These are phyloP conservation scores for Lingula anatina DNA, from an alignment of 2,888 invertebrate genomes.

Conservation along the genomic window DNA sequence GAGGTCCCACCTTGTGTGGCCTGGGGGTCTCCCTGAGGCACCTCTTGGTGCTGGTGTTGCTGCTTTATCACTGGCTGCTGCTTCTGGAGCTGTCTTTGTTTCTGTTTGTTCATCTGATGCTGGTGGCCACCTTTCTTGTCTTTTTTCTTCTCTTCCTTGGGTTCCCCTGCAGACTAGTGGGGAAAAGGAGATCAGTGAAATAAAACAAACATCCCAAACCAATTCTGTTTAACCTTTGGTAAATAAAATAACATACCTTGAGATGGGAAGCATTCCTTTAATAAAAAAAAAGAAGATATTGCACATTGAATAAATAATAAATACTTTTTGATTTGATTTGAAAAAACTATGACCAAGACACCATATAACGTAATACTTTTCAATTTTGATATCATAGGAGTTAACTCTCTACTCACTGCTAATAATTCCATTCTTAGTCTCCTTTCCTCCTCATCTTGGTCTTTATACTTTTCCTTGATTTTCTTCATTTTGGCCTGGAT, in stretches of 20 bases:
- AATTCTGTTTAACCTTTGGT: not conserved
- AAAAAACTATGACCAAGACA: too few species aligned
- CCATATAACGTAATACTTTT: too few species aligned
- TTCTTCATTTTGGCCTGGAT: constrained; percentile 75
- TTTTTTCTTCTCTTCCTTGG: constrained; percentile 44
- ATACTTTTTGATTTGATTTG: too few species aligned
- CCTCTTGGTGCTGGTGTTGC: too few species aligned
- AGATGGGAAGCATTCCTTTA: too few species aligned
- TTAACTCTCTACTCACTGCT: constrained; percentile 58
- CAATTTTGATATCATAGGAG: too few species aligned
- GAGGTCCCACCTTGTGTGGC: too few species aligned
- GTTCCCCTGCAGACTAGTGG: constrained; percentile 35
- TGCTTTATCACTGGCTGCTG: not conserved
- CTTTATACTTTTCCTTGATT: constrained; percentile 90
- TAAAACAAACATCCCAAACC: not conserved
- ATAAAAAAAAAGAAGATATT: too few species aligned
- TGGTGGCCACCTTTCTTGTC: constrained; percentile 11
- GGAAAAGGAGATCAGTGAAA: too few species aligned
- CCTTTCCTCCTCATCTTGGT: constrained; percentile 95
- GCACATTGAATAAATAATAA: too few species aligned
- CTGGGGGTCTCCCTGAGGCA: constrained; percentile 1
- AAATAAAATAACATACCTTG: not conserved
- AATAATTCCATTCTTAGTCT: constrained; percentile 75
- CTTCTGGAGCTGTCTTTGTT: constrained; percentile 8
- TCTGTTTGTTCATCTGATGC: constrained; percentile 12